A percentile compares a stretch with the other conserved stretches of the same genome.
phyloP scores from a whole-genome alignment of 2,888 invertebrate genomes.

The Xanthorhoe designata region DNA sequence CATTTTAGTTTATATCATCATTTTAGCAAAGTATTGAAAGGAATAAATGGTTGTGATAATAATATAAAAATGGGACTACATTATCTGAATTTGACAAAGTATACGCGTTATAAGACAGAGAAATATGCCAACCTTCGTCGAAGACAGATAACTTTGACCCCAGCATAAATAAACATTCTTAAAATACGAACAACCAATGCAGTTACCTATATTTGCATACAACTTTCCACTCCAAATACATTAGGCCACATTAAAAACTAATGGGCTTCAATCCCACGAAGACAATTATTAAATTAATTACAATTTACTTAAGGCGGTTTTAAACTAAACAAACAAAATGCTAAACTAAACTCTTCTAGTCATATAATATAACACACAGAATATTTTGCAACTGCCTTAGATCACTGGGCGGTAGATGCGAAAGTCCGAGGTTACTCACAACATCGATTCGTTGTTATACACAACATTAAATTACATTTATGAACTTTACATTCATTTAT shows the following conservation, averaged over 20 bases:
- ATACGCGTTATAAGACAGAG: no score
- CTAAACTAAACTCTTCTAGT: slow-evolving; percentile 32
- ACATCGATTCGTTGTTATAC: slow-evolving; percentile 72
- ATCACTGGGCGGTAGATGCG: slow-evolving; percentile 58
- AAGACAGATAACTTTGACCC: no score
- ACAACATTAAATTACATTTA: slow-evolving; percentile 39
- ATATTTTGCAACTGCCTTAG: slow-evolving; percentile 73
- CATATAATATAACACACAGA: slow-evolving; percentile 64
- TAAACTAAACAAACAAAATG: slow-evolving; percentile 44
- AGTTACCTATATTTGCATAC: slow-evolving; percentile 4
- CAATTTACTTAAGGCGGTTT: slow-evolving; percentile 45
- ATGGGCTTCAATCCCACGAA: slow-evolving; percentile 32
- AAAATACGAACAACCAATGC: not conserved
- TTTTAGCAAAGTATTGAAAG: not conserved
- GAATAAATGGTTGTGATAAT: not conserved
- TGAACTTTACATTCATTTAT: slow-evolving; percentile 25
- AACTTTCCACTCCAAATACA: slow-evolving; percentile 22
- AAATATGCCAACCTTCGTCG: no score
- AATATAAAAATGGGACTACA: no score
- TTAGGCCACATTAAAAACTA: slow-evolving; percentile 42
- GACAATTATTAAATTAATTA: slow-evolving; percentile 34
- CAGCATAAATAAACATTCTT: not conserved
- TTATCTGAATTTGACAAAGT: no score
- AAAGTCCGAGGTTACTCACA: slow-evolving; percentile 60
- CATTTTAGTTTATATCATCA: not conserved